Percentiles rank a stretch among this genome's conserved stretches.
These are phyloP conservation scores for Pentalonia nigronervosa DNA, from an alignment of 1,140 invertebrate genomes.

Conservation along the genomic window DNA sequence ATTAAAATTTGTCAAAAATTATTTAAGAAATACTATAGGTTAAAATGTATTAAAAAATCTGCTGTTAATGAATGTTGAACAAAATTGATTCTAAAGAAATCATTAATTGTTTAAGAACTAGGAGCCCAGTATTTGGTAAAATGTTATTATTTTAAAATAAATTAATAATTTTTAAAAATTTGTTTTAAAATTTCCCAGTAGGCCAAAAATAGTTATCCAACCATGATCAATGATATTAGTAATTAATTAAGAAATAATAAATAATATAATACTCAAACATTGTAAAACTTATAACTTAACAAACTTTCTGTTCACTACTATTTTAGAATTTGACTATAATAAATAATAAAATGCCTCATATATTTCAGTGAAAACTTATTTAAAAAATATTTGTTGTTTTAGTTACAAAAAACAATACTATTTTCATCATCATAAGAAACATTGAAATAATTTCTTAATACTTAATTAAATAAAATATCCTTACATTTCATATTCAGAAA, in stretches of 20 bases:
- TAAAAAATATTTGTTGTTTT: background rate
- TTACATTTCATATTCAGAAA: constrained; percentile 47
- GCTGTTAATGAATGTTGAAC: too few species aligned
- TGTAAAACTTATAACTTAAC: background rate
- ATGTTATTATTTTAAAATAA: too few species aligned
- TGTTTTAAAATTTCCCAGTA: too few species aligned
- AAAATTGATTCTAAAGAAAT: too few species aligned
- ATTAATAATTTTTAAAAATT: too few species aligned
- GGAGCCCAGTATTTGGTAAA: too few species aligned
- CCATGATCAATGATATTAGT: background rate
- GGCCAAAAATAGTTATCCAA: too few species aligned
- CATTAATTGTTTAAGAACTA: too few species aligned
- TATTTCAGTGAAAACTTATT: too few species aligned
- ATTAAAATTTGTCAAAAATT: too few species aligned
- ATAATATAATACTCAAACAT: background rate
- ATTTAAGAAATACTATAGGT: too few species aligned
- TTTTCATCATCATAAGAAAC: background rate
- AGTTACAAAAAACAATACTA: background rate
- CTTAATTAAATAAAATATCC: background rate
- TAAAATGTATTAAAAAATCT: too few species aligned
- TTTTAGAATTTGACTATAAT: background rate
- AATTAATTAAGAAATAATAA: background rate
- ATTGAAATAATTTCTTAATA: background rate
- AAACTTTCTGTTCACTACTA: background rate
- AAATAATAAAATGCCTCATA: background rate